Percentiles rank a stretch among this genome's conserved stretches.
Conservation (phyloP, 2,797 vertebrate genomes). For the Leptodactylus fallax region DNA sequence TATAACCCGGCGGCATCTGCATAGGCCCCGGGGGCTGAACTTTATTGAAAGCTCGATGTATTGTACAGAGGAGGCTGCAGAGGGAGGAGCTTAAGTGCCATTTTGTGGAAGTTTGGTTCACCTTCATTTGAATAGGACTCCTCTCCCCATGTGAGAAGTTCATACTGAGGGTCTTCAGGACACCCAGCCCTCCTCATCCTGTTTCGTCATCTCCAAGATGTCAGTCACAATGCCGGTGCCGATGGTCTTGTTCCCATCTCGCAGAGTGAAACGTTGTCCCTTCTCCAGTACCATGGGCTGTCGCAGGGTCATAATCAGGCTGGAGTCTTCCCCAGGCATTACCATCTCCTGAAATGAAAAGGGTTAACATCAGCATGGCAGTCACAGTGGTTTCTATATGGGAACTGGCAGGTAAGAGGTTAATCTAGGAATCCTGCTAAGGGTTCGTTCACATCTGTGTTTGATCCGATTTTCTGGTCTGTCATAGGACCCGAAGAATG, state of each 20-base stretch:
- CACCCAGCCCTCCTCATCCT: conserved; percentile 78
- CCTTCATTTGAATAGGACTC: background rate
- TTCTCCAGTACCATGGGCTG: conserved; percentile 90
- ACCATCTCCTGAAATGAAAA: conserved; percentile 82
- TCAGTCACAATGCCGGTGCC: conserved; percentile 90
- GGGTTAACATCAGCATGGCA: background rate
- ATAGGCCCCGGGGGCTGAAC: background rate
- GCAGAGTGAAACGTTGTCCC: conserved; percentile 89
- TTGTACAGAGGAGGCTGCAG: conserved; percentile 37
- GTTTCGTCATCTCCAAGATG: conserved; percentile 70
- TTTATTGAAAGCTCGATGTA: conserved; percentile 38
- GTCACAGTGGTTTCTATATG: background rate
- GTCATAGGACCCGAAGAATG: too few relatives aligned
- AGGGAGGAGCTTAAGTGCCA: background rate
- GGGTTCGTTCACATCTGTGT: too few relatives aligned
- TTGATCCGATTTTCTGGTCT: too few relatives aligned
- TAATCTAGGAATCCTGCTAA: background rate
- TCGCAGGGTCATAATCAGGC: conserved; percentile 79
- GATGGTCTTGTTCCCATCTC: conserved; percentile 88
- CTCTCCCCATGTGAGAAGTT: conserved; percentile 1
- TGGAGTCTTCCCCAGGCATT: conserved; percentile 90
- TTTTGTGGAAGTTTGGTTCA: background rate
- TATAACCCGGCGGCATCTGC: background rate
- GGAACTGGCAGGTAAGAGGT: too few relatives aligned
- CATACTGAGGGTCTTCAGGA: conserved; percentile 52